Base-by-base conservation (phyloP, 2,797 vertebrate genomes). In the Yasuhikotakia modesta region DNA sequence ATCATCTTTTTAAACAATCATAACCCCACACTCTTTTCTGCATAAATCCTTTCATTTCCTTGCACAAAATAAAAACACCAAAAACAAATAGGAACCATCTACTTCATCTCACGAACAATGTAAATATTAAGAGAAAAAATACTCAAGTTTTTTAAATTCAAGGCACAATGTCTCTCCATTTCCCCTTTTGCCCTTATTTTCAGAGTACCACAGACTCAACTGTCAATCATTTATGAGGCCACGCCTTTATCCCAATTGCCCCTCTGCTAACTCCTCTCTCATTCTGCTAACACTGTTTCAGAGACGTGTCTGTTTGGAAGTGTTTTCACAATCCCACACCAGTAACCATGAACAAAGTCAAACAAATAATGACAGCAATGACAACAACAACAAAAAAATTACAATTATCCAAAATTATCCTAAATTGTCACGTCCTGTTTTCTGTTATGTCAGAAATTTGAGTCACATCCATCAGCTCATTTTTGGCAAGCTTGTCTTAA, bases 401-500 rank as follows among this genome's bases (percentile, higher is more conserved):
- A 74, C 67, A 71, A 88, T 61, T 87, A 84, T 70, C 57, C 27
- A 79, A 77, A 78, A 87, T 82, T 60, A 79, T 81, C 84, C 86
- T 82, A 78, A 82, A 90, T 85, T 86, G 92, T 93, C 93, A 93
- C 82, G 89, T 94, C 92, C 93, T 91, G 89, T 92, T 85, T 93
- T 93, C 91, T 87, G 90, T 82, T 93, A 91, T 89, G 92, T 91
- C 86, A 90, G 91, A 93, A 92, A 91, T 93, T 73, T 87, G 89
- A 91, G 91, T 93, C 91, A 87, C 91, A 90, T 92, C 90, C 91
- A 92, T 91, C 92, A 93, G 93, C 92, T 93, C 85, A 91, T 91
- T 89, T 93, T 94, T 93, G 93, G 92, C 92, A 94, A 95, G 93
- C 93, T 94, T 91, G 91, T 93, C 87, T 86, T 92, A 94, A 92